Conservation (phyloP, 2,888 invertebrate genomes). For the Drosophila paramelanica region DNA sequence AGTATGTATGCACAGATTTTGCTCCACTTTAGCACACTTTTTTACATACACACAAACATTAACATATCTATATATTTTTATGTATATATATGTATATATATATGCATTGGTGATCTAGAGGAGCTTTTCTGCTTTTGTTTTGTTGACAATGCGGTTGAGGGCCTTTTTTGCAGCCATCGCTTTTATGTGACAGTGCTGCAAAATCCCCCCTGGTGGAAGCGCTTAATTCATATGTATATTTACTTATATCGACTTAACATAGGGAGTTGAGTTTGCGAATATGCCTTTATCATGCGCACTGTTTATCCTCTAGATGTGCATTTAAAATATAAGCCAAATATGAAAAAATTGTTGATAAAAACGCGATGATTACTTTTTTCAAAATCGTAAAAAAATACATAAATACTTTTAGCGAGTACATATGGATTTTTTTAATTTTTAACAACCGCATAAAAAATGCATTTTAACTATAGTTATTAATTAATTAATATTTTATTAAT, state of each 20-base stretch:
- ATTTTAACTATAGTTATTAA: too few relatives aligned
- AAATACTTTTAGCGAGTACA: too few relatives aligned
- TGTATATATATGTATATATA: conserved; percentile 1
- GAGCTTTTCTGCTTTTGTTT: conserved; percentile 15
- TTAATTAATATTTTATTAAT: too few relatives aligned
- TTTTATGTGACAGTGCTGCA: background rate
- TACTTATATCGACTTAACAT: conserved; percentile 17
- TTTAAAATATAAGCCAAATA: too few relatives aligned
- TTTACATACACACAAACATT: conserved; percentile 3
- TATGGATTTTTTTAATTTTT: too few relatives aligned
- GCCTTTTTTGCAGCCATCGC: background rate
- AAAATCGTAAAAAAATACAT: too few relatives aligned
- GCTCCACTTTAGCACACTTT: conserved; percentile 48
- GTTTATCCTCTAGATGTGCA: too few relatives aligned
- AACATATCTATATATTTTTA: background rate
- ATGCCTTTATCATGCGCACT: too few relatives aligned
- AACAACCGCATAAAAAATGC: too few relatives aligned
- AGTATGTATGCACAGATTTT: conserved; percentile 42
- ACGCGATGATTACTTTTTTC: too few relatives aligned
- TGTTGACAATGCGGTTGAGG: conserved; percentile 20
- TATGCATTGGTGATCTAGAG: background rate
- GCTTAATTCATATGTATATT: background rate
- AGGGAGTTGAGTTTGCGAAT: too few relatives aligned
- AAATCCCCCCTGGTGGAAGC: background rate
- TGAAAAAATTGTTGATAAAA: too few relatives aligned